phyloP scores from a whole-genome alignment of 1,140 invertebrate genomes.

The Drosophila nigrodunni region DNA sequence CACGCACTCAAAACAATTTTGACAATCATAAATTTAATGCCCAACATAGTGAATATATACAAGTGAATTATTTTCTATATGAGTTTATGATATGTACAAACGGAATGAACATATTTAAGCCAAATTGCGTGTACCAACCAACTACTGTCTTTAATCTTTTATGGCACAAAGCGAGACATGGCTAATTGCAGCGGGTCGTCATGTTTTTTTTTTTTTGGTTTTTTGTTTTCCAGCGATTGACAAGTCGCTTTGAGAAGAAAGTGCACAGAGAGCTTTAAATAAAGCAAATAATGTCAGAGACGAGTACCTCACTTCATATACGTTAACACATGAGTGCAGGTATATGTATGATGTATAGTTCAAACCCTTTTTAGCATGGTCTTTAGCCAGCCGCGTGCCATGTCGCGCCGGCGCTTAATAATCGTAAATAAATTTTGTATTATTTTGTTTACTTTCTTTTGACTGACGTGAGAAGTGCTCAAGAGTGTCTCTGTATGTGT shows the following conservation, averaged over 20 bases:
- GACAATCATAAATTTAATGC: conserved; percentile 54
- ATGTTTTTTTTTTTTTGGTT: conserved; percentile 56
- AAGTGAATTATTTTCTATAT: conserved; percentile 52
- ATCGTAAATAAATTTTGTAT: conserved; percentile 66
- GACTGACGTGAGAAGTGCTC: conserved; percentile 46
- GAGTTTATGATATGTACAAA: conserved; percentile 6
- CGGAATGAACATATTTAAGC: conserved; percentile 47
- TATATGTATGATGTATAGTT: conserved; percentile 2
- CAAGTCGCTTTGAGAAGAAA: conserved; percentile 58
- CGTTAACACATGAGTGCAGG: not conserved
- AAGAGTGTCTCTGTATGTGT: not conserved
- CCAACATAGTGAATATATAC: conserved; percentile 23
- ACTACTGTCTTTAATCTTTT: conserved; percentile 60
- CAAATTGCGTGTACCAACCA: conserved; percentile 59
- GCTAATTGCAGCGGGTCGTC: conserved; percentile 63
- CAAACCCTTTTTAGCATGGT: conserved; percentile 63
- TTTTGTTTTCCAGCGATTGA: conserved; percentile 32
- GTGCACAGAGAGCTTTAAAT: conserved; percentile 72
- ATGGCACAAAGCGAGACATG: conserved; percentile 46
- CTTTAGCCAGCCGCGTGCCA: conserved; percentile 60
- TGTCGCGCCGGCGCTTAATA: conserved; percentile 57
- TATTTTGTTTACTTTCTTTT: conserved; percentile 79
- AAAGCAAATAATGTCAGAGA: conserved; percentile 65
- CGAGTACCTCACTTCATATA: conserved; percentile 8
- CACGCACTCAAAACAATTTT: conserved; percentile 36